Evolutionary conservation across 1,140 invertebrate genomes (phyloP).

Genomic region (Himalopsyche phryganea): DNA sequence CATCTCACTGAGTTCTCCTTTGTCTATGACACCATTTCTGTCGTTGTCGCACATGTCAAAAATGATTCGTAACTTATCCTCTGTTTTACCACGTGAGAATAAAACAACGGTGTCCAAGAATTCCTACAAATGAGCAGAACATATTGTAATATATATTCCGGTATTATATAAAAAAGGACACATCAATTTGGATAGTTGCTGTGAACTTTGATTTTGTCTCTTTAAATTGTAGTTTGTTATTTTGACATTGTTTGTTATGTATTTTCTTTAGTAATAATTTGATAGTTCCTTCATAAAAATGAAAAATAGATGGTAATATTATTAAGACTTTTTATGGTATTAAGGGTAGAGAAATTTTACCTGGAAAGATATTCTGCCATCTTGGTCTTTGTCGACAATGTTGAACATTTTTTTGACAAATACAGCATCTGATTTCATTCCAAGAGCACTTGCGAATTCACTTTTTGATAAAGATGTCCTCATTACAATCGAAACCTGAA

Average conservation of each 20-base stretch:
- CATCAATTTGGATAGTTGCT: no score
- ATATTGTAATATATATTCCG: no score
- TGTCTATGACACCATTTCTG: slow-evolving; percentile 91
- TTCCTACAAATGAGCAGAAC: slow-evolving; percentile 58
- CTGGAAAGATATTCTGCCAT: slow-evolving; percentile 95
- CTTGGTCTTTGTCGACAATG: slow-evolving; percentile 94
- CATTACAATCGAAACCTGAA: slow-evolving; percentile 74
- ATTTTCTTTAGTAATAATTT: no score
- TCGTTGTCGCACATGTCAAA: slow-evolving; percentile 99
- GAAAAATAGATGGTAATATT: no score
- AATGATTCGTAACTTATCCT: slow-evolving; percentile 94
- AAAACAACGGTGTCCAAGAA: slow-evolving; percentile 94
- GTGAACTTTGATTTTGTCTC: no score
- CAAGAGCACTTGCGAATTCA: slow-evolving; percentile 95
- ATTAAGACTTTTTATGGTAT: no score
- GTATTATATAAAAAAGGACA: no score
- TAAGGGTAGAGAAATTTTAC: no score
- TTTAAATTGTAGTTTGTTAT: no score
- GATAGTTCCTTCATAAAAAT: no score
- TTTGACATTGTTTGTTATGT: no score
- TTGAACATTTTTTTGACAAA: slow-evolving; percentile 99
- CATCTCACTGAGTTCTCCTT: slow-evolving; percentile 92
- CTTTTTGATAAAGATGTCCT: slow-evolving; percentile 87
- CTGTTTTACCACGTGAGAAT: slow-evolving; percentile 86
- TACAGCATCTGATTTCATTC: slow-evolving; percentile 93